phyloP scores from a whole-genome alignment of 2,888 invertebrate genomes.

The Notodonta dromedarius region DNA sequence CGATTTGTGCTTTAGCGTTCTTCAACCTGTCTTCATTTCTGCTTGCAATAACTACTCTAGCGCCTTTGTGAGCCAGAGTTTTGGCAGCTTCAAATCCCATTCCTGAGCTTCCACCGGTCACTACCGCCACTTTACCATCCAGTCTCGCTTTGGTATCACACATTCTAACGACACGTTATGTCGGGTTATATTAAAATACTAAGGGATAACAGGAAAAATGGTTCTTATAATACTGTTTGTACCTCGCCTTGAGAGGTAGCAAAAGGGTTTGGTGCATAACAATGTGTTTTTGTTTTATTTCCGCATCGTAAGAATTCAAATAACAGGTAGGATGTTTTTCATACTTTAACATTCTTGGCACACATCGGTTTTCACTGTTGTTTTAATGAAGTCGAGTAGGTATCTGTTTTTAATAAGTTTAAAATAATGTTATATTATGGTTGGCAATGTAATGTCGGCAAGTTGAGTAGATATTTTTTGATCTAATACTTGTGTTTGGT shows the following conservation, averaged over 20 bases:
- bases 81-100: conserved; percentile 75
- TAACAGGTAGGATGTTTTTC: not conserved
- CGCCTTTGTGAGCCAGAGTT: conserved; percentile 73
- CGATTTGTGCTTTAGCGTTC: conserved; percentile 60
- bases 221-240: conserved; percentile 31
- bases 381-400: too few species aligned
- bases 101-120: conserved; percentile 75
- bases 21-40: conserved; percentile 73
- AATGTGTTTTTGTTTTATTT: conserved; percentile 3
- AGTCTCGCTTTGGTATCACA: conserved; percentile 57
- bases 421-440: too few species aligned
- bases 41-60: conserved; percentile 80
- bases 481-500: too few species aligned
- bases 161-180: conserved; percentile 32
- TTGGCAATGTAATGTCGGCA: too few species aligned
- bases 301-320: not conserved
- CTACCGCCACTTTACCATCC: conserved; percentile 66
- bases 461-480: too few species aligned
- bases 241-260: conserved; percentile 26
- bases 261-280: conserved; percentile 30
- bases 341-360: too few species aligned
- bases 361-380: too few species aligned
- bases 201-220: conserved; percentile 36
- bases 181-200: conserved; percentile 24
- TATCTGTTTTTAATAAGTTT: too few species aligned